Conservation (phyloP, 2,113 vertebrate species). For the Pleuronectes platessa region DNA sequence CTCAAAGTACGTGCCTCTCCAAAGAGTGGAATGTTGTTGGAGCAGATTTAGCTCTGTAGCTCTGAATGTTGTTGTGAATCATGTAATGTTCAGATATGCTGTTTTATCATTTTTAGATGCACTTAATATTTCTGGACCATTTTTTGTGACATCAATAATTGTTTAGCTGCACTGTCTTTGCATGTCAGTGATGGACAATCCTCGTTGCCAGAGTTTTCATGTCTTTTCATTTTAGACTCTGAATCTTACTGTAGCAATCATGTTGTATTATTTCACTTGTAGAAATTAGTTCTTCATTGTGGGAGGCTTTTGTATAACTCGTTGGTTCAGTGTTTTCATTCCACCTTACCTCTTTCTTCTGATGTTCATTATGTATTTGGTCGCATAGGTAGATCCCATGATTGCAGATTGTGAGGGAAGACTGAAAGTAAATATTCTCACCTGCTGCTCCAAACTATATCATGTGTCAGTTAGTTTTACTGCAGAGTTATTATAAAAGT, state of each 20-base stretch:
- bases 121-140: constrained; percentile 34
- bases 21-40: background rate
- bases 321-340: constrained; percentile 23
- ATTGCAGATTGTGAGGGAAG: background rate
- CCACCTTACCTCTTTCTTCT: constrained; percentile 55
- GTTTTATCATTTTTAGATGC: constrained; percentile 5
- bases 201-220: background rate
- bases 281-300: background rate
- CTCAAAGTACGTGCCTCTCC: background rate
- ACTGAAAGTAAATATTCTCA: background rate
- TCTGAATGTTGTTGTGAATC: background rate
- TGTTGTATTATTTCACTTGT: background rate
- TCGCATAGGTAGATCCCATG: background rate
- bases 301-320: background rate
- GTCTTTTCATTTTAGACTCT: background rate
- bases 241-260: background rate
- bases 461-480: background rate
- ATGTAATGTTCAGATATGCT: background rate
- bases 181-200: background rate
- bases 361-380: constrained; percentile 5
- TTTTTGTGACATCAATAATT: constrained; percentile 1
- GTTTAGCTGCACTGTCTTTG: background rate
- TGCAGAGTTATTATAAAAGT: background rate
- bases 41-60: background rate
- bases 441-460: background rate